Percentiles rank a stretch among this genome's conserved stretches.
These are phyloP conservation scores for Eulacestoma nigropectus DNA, from an alignment of 2,113 vertebrate genomes.

Conservation along the genomic window DNA sequence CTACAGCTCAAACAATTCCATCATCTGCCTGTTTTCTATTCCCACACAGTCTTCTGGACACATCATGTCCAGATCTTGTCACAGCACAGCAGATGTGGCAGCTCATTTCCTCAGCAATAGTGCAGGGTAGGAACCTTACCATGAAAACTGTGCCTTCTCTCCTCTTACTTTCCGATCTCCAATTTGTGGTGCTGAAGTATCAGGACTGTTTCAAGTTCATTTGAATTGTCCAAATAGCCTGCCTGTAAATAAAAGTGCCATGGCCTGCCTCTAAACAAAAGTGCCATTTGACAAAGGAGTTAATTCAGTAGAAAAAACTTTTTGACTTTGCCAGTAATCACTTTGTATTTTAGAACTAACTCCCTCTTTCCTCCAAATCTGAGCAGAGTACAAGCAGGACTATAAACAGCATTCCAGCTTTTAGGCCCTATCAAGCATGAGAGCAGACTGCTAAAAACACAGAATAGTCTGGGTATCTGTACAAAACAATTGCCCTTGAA, in stretches of 20 bases:
- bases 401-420: neutral
- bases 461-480: neutral
- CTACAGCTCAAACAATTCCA: constrained; percentile 14
- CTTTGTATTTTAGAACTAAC: neutral
- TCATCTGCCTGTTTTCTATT: neutral
- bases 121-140: neutral
- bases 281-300: neutral
- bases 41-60: neutral
- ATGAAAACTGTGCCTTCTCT: neutral
- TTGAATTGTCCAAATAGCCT: neutral
- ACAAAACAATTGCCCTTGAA: neutral
- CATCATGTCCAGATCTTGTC: neutral
- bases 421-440: neutral
- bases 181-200: neutral
- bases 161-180: neutral
- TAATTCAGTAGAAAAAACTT: neutral
- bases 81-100: constrained; percentile 9
- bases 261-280: neutral
- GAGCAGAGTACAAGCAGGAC: neutral
- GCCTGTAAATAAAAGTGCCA: neutral
- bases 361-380: neutral
- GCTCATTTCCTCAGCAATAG: neutral
- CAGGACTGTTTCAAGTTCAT: neutral
- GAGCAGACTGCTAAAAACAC: neutral
- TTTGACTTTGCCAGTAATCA: neutral